A percentile compares a stretch with the other conserved stretches of the same genome.
These are phyloP conservation scores for Toxotes jaculatrix DNA, from an alignment of 2,113 vertebrate species.

Conservation along the genomic window DNA sequence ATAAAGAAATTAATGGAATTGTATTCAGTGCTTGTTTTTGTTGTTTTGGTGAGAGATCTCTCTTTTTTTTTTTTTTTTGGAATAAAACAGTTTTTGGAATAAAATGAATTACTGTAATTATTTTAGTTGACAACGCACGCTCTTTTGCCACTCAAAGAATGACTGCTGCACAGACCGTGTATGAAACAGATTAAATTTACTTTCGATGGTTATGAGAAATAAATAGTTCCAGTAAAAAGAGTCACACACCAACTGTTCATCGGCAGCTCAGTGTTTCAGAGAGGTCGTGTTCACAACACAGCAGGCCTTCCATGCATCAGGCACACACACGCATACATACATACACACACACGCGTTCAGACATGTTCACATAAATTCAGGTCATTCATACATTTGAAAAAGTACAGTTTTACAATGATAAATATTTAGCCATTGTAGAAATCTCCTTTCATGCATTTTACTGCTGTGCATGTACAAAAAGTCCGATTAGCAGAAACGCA, in stretches of 20 bases:
- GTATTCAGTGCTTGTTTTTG: constrained; percentile 86
- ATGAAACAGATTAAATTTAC: constrained; percentile 88
- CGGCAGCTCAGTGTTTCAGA: constrained; percentile 81
- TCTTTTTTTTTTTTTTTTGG: constrained; percentile 68
- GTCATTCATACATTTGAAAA: constrained; percentile 91
- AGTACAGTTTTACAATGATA: constrained; percentile 95
- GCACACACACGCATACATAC: constrained; percentile 21
- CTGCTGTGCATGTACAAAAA: constrained; percentile 53
- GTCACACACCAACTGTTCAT: constrained; percentile 78
- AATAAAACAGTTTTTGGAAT: constrained; percentile 78
- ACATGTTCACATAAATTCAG: constrained; percentile 66
- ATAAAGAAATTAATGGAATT: constrained; percentile 76
- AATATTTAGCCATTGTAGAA: constrained; percentile 68
- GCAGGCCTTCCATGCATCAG: constrained; percentile 83
- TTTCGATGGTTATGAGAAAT: constrained; percentile 88
- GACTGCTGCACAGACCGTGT: constrained; percentile 56
- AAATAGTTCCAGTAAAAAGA: constrained; percentile 89
- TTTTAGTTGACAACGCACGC: background rate
- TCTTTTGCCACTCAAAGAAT: constrained; percentile 25
- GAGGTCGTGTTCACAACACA: constrained; percentile 80
- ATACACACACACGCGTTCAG: constrained; percentile 18
- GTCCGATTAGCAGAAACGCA: constrained; percentile 23
- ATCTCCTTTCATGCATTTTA: constrained; percentile 71
- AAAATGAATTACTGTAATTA: constrained; percentile 42
- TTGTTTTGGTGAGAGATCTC: constrained; percentile 84